Conservation (phyloP, 2,797 vertebrate genomes). For the Poecilia velifera region DNA sequence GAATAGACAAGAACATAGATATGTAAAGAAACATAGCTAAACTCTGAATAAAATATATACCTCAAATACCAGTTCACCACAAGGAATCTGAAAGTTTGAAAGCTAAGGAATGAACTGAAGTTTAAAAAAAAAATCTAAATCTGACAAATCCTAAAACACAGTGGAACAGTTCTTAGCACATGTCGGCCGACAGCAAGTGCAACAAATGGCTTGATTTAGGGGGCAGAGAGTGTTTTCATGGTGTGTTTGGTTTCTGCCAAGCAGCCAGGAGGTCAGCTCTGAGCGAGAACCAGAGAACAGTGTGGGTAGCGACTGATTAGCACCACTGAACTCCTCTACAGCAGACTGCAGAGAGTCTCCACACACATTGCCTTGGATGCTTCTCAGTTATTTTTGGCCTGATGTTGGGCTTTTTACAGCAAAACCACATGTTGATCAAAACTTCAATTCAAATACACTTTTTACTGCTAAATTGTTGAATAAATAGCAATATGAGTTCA, state of each 20-base stretch:
- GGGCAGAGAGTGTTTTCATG: background rate
- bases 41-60: background rate
- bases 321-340: background rate
- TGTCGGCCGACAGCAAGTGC: background rate
- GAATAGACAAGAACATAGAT: background rate
- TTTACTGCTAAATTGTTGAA: no score
- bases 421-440: background rate
- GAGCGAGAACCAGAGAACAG: background rate
- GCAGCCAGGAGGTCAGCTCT: background rate
- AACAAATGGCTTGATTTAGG: background rate
- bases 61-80: background rate
- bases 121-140: background rate
- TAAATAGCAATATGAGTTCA: no score
- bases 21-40: background rate
- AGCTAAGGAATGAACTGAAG: background rate
- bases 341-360: background rate
- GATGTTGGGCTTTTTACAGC: background rate
- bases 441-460: no score
- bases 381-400: background rate
- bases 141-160: background rate
- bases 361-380: background rate
- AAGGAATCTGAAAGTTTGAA: background rate
- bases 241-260: background rate
- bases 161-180: background rate
- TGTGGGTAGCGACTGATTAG: background rate